Conservation (phyloP, 2,888 invertebrate species). For the Argyresthia albistria region DNA sequence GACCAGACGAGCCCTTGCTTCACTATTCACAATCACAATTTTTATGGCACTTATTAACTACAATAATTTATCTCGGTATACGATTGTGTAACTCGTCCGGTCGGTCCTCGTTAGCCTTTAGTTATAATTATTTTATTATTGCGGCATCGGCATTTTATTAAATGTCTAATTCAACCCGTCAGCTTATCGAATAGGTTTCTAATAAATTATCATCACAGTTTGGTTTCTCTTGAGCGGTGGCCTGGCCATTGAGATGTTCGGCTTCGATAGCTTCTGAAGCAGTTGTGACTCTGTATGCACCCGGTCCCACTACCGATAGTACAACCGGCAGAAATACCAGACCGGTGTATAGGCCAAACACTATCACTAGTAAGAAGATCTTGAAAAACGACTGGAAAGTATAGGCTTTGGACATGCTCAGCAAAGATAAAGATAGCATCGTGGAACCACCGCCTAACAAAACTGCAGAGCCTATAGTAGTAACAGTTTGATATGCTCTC, state of each 20-base stretch:
- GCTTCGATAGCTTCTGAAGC: slow-evolving; percentile 29
- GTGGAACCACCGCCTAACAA: slow-evolving; percentile 85
- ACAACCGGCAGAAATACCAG: slow-evolving; percentile 82
- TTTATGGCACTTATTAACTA: too few relatives aligned
- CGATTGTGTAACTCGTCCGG: too few relatives aligned
- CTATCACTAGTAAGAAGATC: slow-evolving; percentile 83
- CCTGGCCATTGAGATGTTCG: slow-evolving; percentile 39
- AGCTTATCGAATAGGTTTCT: background rate
- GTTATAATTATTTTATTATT: too few relatives aligned
- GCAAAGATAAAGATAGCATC: slow-evolving; percentile 78
- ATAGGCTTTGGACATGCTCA: slow-evolving; percentile 81
- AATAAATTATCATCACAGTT: background rate
- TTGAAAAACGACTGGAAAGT: slow-evolving; percentile 82
- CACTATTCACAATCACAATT: too few relatives aligned
- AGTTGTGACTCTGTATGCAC: slow-evolving; percentile 39
- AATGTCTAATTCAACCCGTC: too few relatives aligned
- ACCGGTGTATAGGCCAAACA: slow-evolving; percentile 86
- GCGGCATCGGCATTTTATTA: too few relatives aligned
- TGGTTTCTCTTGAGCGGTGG: background rate
- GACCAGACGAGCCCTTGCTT: too few relatives aligned
- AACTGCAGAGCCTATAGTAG: slow-evolving; percentile 83
- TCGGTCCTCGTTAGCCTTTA: too few relatives aligned
- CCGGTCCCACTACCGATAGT: slow-evolving; percentile 81
- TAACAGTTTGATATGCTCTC: slow-evolving; percentile 76
- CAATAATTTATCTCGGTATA: too few relatives aligned